phyloP scores from a whole-genome alignment of 2,113 vertebrate species.

The Podiceps cristatus region DNA sequence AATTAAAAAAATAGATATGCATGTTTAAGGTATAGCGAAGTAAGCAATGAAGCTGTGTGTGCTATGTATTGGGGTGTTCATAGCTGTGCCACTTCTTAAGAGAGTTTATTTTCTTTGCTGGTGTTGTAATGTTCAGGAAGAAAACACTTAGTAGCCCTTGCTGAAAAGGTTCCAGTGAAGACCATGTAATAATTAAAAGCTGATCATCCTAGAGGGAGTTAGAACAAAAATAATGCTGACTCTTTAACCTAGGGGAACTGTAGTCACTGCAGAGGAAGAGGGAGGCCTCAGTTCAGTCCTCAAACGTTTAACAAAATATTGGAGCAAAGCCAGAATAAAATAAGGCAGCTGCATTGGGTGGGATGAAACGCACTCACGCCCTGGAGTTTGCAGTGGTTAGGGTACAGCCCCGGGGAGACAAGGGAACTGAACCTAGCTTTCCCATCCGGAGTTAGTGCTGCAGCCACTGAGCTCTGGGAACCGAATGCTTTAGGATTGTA shows the following conservation, averaged over 20 bases:
- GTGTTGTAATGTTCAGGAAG: neutral
- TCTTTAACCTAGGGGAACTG: neutral
- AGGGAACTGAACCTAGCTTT: neutral
- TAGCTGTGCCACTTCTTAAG: neutral
- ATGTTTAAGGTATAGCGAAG: neutral
- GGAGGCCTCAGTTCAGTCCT: neutral
- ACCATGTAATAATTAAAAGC: neutral
- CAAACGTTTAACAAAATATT: neutral
- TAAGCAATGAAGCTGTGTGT: neutral
- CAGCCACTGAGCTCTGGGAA: neutral
- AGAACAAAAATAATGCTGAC: neutral
- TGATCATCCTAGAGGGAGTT: neutral
- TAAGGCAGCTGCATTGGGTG: neutral
- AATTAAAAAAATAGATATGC: neutral
- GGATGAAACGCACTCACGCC: neutral
- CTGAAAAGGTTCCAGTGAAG: neutral
- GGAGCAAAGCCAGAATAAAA: neutral
- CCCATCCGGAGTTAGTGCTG: no score
- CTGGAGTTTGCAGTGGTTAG: neutral
- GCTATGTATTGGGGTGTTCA: neutral
- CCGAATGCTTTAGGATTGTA: neutral
- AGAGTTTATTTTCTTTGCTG: neutral
- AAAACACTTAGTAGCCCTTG: neutral
- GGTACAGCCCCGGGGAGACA: rapidly evolving
- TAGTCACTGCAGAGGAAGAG: neutral